A percentile compares a stretch with the other conserved stretches of the same genome.
These are phyloP conservation scores for Micromys minutus DNA, from an alignment of 2,113 vertebrate genomes.

Conservation along the genomic window DNA sequence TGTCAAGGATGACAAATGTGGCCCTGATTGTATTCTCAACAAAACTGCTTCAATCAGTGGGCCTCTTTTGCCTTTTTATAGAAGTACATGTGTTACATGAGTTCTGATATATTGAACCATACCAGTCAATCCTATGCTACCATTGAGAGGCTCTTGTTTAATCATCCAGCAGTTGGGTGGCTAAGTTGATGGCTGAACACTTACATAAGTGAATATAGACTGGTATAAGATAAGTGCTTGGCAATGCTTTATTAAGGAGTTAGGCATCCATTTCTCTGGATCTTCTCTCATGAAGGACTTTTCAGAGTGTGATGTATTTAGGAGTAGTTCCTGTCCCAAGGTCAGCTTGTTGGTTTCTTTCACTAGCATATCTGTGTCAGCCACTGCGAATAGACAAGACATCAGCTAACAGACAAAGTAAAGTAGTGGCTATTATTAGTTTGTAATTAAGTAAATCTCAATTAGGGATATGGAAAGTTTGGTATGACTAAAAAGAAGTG, in stretches of 20 bases:
- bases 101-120: background rate
- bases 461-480: background rate
- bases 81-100: background rate
- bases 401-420: background rate
- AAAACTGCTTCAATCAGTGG: background rate
- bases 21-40: background rate
- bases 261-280: background rate
- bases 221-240: background rate
- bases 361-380: background rate
- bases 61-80: background rate
- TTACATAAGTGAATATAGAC: background rate
- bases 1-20: too few relatives aligned
- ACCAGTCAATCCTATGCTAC: background rate
- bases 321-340: background rate
- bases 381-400: background rate
- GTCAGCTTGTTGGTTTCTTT: background rate
- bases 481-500: background rate
- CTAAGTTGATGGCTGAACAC: background rate
- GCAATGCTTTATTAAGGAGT: background rate
- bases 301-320: background rate
- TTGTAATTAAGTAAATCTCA: background rate
- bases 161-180: background rate
- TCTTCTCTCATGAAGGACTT: background rate
- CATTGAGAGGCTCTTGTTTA: background rate
- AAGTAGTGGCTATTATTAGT: background rate